These are phyloP conservation scores for Seriola rivoliana DNA, from an alignment of 2,113 vertebrate species.

Conservation along the genomic window DNA sequence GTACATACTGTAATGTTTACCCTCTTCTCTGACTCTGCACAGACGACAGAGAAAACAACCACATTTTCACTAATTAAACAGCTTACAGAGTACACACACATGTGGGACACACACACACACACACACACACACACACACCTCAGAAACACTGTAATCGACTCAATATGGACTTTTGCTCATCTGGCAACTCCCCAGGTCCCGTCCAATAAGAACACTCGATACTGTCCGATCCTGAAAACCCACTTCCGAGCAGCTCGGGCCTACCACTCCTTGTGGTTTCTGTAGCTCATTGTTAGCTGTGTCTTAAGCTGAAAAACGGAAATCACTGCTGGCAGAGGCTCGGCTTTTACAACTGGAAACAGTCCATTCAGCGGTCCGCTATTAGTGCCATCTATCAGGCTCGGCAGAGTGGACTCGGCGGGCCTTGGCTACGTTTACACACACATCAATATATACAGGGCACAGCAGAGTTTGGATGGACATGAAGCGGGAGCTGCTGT, in stretches of 20 bases:
- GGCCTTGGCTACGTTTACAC: slow-evolving; percentile 23
- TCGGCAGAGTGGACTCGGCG: slow-evolving; percentile 35
- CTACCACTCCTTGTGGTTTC: slow-evolving; percentile 67
- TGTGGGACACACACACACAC: slow-evolving; percentile 10
- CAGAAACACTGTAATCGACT: slow-evolving; percentile 62
- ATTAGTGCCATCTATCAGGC: slow-evolving; percentile 61
- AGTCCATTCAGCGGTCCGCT: slow-evolving; percentile 33
- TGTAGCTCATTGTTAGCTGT: slow-evolving; percentile 67
- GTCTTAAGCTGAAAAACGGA: slow-evolving; percentile 51
- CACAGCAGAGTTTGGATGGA: slow-evolving; percentile 39
- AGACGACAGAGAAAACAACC: slow-evolving; percentile 28
- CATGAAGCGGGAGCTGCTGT: slow-evolving; percentile 33
- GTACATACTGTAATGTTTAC: slow-evolving; percentile 43
- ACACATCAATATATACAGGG: slow-evolving; percentile 38
- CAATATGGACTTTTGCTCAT: slow-evolving; percentile 63
- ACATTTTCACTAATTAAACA: slow-evolving; percentile 54
- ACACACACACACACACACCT: slow-evolving; percentile 47
- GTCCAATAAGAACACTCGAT: slow-evolving; percentile 62
- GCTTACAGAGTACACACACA: slow-evolving; percentile 22
- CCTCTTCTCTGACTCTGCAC: slow-evolving; percentile 21
- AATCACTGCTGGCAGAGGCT: slow-evolving; percentile 50
- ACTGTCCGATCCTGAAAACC: slow-evolving; percentile 59
- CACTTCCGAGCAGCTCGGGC: slow-evolving; percentile 62
- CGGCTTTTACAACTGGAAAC: slow-evolving; percentile 58
- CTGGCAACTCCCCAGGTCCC: slow-evolving; percentile 59